These are phyloP conservation scores for Apotomis turbidana DNA, from an alignment of 2,888 invertebrate genomes.

Conservation along the genomic window DNA sequence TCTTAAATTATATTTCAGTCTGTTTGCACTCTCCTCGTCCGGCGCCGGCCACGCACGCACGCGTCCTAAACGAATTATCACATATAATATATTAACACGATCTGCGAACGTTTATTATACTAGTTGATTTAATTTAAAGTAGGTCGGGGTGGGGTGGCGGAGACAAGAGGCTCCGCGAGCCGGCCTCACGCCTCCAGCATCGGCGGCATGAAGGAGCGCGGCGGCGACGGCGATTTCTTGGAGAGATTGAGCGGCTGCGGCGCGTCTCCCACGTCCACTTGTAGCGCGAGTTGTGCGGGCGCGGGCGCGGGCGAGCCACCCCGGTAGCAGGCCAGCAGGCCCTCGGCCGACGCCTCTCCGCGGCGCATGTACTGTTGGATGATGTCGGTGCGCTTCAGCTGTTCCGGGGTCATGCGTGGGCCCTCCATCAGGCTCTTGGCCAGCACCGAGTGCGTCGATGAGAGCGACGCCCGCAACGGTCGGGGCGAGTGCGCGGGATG, in stretches of 20 bases:
- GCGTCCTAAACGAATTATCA: constrained; percentile 85
- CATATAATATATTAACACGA: constrained; percentile 88
- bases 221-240: constrained; percentile 89
- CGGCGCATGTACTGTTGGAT: constrained; percentile 96
- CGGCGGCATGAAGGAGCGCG: constrained; percentile 85
- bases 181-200: constrained; percentile 86
- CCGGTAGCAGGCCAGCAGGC: constrained; percentile 69
- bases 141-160: constrained; percentile 82
- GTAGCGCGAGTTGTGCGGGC: constrained; percentile 85
- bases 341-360: constrained; percentile 83
- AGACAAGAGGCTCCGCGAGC: constrained; percentile 79
- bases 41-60: constrained; percentile 82
- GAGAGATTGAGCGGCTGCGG: constrained; percentile 95
- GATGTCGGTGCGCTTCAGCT: constrained; percentile 95
- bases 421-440: constrained; percentile 96
- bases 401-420: constrained; percentile 96
- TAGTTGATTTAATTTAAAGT: constrained; percentile 79
- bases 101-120: constrained; percentile 82
- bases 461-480: constrained; percentile 85
- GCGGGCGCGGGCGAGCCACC: constrained; percentile 77
- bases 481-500: constrained; percentile 82
- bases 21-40: constrained; percentile 83
- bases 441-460: constrained; percentile 94
- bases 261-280: constrained; percentile 92
- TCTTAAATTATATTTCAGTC: constrained; percentile 85